Conservation (phyloP, 2,888 invertebrate genomes). For the Agriotes lineatus region DNA sequence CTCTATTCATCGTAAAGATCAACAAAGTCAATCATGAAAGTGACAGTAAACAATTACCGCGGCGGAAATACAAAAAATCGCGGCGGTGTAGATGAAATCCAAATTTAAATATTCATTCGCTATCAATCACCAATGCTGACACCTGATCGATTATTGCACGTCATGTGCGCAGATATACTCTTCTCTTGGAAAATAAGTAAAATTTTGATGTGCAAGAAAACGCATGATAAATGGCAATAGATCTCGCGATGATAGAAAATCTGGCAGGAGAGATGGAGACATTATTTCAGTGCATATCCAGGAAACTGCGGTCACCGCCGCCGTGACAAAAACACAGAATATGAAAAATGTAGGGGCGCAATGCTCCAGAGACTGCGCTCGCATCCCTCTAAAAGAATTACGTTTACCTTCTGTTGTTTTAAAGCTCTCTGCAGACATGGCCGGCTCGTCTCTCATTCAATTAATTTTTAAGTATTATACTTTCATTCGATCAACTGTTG, state of each 20-base stretch:
- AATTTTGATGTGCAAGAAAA: constrained; percentile 1
- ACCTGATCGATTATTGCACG: constrained; percentile 11
- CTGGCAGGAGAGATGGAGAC: constrained; percentile 10
- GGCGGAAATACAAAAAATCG: too few species aligned
- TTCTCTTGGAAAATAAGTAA: constrained; percentile 6
- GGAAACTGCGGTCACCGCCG: not conserved
- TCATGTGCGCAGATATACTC: constrained; percentile 14
- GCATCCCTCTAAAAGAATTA: constrained; percentile 22
- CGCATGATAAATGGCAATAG: constrained; percentile 17
- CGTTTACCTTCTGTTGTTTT: constrained; percentile 25
- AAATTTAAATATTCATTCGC: constrained; percentile 13
- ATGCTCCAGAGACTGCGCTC: constrained; percentile 18
- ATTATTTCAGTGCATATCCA: constrained; percentile 8
- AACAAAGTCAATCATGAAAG: too few species aligned
- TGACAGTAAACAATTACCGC: too few species aligned
- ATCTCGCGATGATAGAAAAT: constrained; percentile 17
- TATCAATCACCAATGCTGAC: constrained; percentile 6
- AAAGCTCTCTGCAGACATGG: constrained; percentile 24
- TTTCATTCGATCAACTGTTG: too few species aligned
- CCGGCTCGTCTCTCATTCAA: constrained; percentile 5
- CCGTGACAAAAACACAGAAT: constrained; percentile 21
- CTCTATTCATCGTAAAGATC: too few species aligned
- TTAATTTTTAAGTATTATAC: too few species aligned
- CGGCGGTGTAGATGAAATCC: not conserved
- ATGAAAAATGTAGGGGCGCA: constrained; percentile 34